phyloP scores from a whole-genome alignment of 2,888 invertebrate species.

The Tetranychus truncatus region DNA sequence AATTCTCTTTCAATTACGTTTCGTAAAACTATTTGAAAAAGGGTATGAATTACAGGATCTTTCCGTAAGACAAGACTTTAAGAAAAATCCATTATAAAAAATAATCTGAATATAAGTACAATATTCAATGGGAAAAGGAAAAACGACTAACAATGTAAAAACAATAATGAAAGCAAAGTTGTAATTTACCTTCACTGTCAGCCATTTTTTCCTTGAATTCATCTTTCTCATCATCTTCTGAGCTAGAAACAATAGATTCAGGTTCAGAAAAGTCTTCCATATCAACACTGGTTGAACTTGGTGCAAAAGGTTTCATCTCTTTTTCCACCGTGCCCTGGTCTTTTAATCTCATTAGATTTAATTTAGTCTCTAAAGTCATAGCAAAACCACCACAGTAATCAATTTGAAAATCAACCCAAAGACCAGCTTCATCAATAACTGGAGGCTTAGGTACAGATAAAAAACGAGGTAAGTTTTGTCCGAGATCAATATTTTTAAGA shows the following conservation, averaged over 20 bases:
- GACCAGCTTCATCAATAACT: slow-evolving; percentile 54
- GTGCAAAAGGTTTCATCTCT: neutral
- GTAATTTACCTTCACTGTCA: neutral
- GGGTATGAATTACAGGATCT: too few relatives aligned
- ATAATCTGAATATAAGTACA: too few relatives aligned
- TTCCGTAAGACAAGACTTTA: too few relatives aligned
- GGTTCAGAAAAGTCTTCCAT: slow-evolving; percentile 13
- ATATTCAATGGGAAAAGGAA: neutral
- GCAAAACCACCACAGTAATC: slow-evolving; percentile 41
- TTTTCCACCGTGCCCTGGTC: slow-evolving; percentile 21
- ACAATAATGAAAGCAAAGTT: neutral
- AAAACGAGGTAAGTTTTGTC: slow-evolving; percentile 48
- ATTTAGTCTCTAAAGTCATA: slow-evolving; percentile 67
- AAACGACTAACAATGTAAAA: neutral
- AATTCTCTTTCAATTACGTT: too few relatives aligned
- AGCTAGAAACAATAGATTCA: slow-evolving; percentile 20
- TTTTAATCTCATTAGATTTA: slow-evolving; percentile 54
- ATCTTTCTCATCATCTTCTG: slow-evolving; percentile 29
- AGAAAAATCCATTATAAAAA: too few relatives aligned
- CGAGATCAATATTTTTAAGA: slow-evolving; percentile 54
- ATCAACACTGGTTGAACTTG: neutral
- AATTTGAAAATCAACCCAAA: slow-evolving; percentile 71
- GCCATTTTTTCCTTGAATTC: slow-evolving; percentile 1
- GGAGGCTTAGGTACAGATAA: slow-evolving; percentile 44
- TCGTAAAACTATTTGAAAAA: too few relatives aligned